These are phyloP conservation scores for Crax fasciolata DNA, from an alignment of 2,797 vertebrate genomes.

Conservation along the genomic window DNA sequence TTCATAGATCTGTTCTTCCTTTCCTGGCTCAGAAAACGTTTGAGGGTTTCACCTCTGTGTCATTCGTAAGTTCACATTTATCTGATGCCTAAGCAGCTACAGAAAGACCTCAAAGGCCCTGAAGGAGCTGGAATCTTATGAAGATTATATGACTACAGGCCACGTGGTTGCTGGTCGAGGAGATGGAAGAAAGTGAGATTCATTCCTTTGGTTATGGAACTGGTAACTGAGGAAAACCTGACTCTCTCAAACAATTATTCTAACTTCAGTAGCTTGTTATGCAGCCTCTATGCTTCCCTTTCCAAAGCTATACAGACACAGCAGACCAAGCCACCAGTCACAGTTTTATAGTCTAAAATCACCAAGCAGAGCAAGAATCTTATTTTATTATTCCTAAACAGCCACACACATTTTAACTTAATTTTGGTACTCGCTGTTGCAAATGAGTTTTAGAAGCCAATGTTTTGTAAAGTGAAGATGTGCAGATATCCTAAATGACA, in stretches of 20 bases:
- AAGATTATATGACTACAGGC: background rate
- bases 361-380: conserved; percentile 18
- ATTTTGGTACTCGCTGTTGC: background rate
- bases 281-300: background rate
- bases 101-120: background rate
- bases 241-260: background rate
- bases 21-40: background rate
- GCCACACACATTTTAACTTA: conserved; percentile 31
- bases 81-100: background rate
- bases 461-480: conserved; percentile 40
- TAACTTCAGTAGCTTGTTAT: background rate
- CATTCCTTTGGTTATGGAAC: background rate
- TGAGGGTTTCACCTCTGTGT: background rate
- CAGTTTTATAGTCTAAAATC: background rate
- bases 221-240: background rate
- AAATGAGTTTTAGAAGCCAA: conserved; percentile 43
- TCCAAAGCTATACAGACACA: background rate
- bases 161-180: fast-evolving
- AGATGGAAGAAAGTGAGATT: background rate
- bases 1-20: background rate
- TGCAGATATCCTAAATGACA: conserved; percentile 57
- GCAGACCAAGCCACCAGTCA: background rate
- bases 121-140: background rate
- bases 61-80: background rate
- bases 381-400: conserved; percentile 51